Conservation (phyloP, 2,888 invertebrate species). For the Pseudanteris insignis region DNA sequence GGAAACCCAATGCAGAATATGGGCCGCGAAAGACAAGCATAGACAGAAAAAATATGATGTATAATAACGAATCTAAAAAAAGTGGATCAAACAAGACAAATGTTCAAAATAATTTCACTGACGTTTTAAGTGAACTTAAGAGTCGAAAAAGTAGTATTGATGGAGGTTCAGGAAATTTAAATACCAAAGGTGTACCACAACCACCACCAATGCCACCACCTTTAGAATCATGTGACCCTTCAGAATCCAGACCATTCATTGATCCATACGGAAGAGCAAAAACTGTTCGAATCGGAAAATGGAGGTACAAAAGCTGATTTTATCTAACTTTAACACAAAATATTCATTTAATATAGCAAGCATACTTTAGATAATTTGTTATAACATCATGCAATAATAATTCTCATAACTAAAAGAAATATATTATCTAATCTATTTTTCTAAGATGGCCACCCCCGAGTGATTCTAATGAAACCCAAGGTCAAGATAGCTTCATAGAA, state of each 20-base stretch:
- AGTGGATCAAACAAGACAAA: conserved; percentile 56
- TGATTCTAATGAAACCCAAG: conserved; percentile 73
- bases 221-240: conserved; percentile 80
- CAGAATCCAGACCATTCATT: conserved; percentile 83
- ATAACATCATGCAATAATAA: neutral
- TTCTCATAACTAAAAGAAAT: too few relatives aligned
- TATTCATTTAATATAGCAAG: neutral
- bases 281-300: conserved; percentile 93
- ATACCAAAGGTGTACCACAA: conserved; percentile 66
- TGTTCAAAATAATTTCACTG: conserved; percentile 67
- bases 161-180: conserved; percentile 51
- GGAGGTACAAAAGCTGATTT: conserved; percentile 73
- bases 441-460: conserved; percentile 87
- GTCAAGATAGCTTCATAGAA: conserved; percentile 83
- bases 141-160: conserved; percentile 67
- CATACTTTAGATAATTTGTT: neutral
- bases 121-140: conserved; percentile 68
- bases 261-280: conserved; percentile 93
- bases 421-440: too few relatives aligned
- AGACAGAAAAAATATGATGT: conserved; percentile 55
- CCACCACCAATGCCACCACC: conserved; percentile 93
- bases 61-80: conserved; percentile 55
- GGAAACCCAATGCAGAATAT: conserved; percentile 59
- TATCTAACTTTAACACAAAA: neutral
- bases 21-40: conserved; percentile 56